Base-by-base conservation (phyloP, 2,888 invertebrate species). In the Caenorhabditis sulstoni region DNA sequence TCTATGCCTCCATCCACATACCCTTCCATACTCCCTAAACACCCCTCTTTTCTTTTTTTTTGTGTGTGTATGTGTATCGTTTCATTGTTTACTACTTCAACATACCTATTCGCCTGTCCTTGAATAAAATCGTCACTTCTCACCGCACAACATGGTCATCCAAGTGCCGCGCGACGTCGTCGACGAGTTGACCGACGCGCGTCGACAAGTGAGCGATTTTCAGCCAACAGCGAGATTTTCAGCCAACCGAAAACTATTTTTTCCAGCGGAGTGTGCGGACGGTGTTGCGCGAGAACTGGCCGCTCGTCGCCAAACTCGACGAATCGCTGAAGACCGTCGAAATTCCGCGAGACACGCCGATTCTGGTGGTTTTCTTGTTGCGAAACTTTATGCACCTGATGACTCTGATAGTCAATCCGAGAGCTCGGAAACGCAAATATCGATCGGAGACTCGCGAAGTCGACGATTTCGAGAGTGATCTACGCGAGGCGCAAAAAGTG, bases 271-370 rank as follows among this genome's bases (percentile, higher is more conserved):
- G 53, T 2, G 35, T 70, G 1, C 53, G 55, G 55, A 70, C 61
- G 2, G 47, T 61, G 1, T 37, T 70, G 1, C 70, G 61, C n/a
- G 70, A 70, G n/a, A 61, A 70, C 23, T 70, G 70, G 70, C 23
- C 41, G 1, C 70, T 70, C 1, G 47, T 70, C 3, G 70, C 53
- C 18, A 45, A 70, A 14, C 29, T 70, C 1, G 70, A 70, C 16
- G 37, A 52, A 18, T 1, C 18, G 8, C 16, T 70, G 45, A 68
- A 68, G 16, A 29, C 9, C 12, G n/a, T 41, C 3, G 29, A 29
- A 29, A 29, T 29, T 29, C 29, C 29, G 29, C 50, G 39, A 9
- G 59, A 52, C 14, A 9, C 44, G 16, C 47, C 53, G 12, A n/a
- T 45, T 14, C 20, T 70, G 3, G 53, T 39, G 1, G 9, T n/a